A percentile compares a stretch with the other conserved stretches of the same genome.
Evolutionary conservation across 2,888 invertebrate species (phyloP).

Genomic region (Drosophila monieri): DNA sequence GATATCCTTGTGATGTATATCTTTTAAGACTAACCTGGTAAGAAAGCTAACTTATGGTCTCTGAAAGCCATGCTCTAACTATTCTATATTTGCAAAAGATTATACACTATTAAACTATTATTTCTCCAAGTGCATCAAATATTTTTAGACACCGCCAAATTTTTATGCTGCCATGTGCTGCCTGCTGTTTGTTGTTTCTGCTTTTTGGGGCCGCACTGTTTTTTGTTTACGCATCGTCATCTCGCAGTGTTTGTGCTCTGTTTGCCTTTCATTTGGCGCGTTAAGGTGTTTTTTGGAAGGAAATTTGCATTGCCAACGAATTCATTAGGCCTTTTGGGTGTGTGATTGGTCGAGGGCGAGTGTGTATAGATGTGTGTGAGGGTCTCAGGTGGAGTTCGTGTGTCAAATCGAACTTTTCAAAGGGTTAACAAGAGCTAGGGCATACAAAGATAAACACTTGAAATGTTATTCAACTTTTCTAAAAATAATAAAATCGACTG

Average conservation of each 20-base stretch:
- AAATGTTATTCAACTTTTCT: constrained; percentile 8
- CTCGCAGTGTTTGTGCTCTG: constrained; percentile 59
- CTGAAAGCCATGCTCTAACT: too few relatives aligned
- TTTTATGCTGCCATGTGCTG: constrained; percentile 74
- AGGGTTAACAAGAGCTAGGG: background rate
- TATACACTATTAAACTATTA: background rate
- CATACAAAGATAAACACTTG: background rate
- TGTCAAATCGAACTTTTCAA: constrained; percentile 8
- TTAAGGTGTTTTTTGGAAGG: constrained; percentile 57
- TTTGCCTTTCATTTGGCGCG: constrained; percentile 71
- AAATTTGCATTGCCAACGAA: constrained; percentile 74
- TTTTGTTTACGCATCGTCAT: constrained; percentile 68
- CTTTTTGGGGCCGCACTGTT: constrained; percentile 13
- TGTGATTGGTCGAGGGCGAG: constrained; percentile 4
- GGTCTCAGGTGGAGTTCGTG: background rate
- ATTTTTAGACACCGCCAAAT: constrained; percentile 41
- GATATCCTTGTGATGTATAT: too few relatives aligned
- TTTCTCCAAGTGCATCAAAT: constrained; percentile 16
- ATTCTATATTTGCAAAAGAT: too few relatives aligned
- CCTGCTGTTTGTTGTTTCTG: constrained; percentile 21
- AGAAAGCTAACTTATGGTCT: too few relatives aligned
- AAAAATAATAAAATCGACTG: background rate
- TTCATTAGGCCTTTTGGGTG: constrained; percentile 45
- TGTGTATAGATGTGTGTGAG: background rate
- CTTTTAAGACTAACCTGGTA: too few relatives aligned